Conservation (phyloP, 2,888 invertebrate species). For the Drosophila hamatofila region DNA sequence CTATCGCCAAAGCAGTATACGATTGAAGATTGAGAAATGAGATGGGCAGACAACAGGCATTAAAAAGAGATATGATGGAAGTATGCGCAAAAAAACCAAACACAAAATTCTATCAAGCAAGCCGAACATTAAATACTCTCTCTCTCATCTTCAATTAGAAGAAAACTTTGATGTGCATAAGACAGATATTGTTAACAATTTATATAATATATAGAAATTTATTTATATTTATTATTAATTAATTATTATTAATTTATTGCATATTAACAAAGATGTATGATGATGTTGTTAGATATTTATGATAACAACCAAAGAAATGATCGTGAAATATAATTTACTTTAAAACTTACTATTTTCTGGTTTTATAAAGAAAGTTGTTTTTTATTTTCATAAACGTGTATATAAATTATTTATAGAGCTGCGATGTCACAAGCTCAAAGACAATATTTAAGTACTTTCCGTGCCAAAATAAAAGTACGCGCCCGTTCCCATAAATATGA, state of each 20-base stretch:
- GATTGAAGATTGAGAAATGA: slow-evolving; percentile 38
- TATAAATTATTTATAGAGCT: neutral
- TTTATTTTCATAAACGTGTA: neutral
- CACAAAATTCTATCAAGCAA: neutral
- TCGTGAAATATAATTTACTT: neutral
- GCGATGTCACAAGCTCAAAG: slow-evolving; percentile 7
- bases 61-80: slow-evolving; percentile 49
- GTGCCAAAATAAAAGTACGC: slow-evolving; percentile 48
- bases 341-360: neutral
- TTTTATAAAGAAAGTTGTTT: neutral
- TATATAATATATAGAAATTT: neutral
- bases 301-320: neutral
- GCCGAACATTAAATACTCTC: slow-evolving; percentile 13
- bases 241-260: neutral
- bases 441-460: slow-evolving; percentile 18
- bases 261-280: too few species aligned
- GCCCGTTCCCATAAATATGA: slow-evolving; percentile 28
- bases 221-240: neutral
- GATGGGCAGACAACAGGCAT: slow-evolving; percentile 39
- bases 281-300: too few species aligned
- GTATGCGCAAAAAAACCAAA: slow-evolving; percentile 45
- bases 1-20: slow-evolving; percentile 40
- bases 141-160: neutral
- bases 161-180: neutral
- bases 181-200: neutral